Percentiles rank a stretch among this genome's conserved stretches.
These are phyloP conservation scores for Calameuta filiformis DNA, from an alignment of 2,888 invertebrate genomes.

Conservation along the genomic window DNA sequence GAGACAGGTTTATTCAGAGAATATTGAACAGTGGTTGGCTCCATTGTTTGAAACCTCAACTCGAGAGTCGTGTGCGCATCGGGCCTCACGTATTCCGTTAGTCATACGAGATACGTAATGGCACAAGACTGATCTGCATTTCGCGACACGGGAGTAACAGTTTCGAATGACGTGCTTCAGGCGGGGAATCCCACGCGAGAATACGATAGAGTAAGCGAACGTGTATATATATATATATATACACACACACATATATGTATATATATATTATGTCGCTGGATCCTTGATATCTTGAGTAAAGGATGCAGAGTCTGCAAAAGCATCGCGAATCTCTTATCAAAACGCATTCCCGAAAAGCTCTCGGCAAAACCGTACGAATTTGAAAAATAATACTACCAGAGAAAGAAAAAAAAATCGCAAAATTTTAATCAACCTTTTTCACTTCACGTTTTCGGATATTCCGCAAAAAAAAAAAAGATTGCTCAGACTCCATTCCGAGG, in stretches of 20 bases:
- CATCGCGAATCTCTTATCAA: background rate
- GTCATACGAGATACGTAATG: background rate
- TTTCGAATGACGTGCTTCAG: background rate
- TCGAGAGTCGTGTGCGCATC: slow-evolving; percentile 17
- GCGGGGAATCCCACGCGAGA: background rate
- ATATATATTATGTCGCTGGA: background rate
- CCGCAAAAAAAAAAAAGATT: too few species aligned
- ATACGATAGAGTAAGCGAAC: background rate
- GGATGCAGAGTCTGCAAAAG: background rate
- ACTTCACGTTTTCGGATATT: background rate
- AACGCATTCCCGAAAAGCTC: background rate
- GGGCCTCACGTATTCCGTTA: slow-evolving; percentile 2
- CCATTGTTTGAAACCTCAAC: background rate
- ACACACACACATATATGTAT: too few species aligned
- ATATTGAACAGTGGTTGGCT: background rate
- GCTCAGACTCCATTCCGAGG: too few species aligned
- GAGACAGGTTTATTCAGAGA: slow-evolving; percentile 2
- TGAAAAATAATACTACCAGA: background rate
- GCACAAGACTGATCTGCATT: background rate
- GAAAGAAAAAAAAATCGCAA: background rate
- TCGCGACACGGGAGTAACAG: background rate
- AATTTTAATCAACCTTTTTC: background rate
- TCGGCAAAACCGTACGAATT: background rate
- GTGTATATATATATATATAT: background rate
- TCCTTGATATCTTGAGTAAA: background rate